These are phyloP conservation scores for Drosophila orosa DNA, from an alignment of 1,140 invertebrate genomes.

Conservation along the genomic window DNA sequence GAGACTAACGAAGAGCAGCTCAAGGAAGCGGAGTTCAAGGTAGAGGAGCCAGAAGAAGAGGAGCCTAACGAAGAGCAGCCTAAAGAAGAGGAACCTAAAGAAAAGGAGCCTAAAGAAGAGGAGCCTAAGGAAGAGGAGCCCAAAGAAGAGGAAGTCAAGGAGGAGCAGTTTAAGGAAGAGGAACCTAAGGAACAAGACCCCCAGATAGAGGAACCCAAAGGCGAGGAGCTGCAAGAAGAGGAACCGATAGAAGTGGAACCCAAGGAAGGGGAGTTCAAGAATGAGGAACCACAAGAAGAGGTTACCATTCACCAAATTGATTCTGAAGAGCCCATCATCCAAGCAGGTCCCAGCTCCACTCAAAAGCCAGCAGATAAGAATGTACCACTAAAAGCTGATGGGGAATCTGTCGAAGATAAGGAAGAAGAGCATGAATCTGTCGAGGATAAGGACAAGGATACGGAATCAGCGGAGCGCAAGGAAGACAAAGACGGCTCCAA, in stretches of 20 bases:
- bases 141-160: neutral
- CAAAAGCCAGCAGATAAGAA: neutral
- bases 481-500: neutral
- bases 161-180: neutral
- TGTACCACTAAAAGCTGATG: neutral
- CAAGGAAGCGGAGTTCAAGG: neutral
- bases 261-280: conserved; percentile 8
- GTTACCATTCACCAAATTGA: neutral
- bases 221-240: neutral
- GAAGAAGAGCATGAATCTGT: conserved; percentile 18
- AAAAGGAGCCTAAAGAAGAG: neutral
- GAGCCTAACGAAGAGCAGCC: conserved; percentile 4
- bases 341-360: conserved; percentile 3
- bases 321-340: neutral
- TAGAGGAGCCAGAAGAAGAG: neutral
- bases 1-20: neutral
- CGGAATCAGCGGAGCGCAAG: neutral
- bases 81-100: neutral
- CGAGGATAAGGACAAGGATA: conserved; percentile 24
- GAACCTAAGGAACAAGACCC: neutral
- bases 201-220: too few relatives aligned
- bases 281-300: conserved; percentile 1
- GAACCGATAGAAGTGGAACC: neutral
- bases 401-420: conserved; percentile 18
- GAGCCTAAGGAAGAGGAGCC: neutral